These are phyloP conservation scores for Chiloscyllium punctatum DNA, from an alignment of 2,797 vertebrate genomes.

Conservation along the genomic window DNA sequence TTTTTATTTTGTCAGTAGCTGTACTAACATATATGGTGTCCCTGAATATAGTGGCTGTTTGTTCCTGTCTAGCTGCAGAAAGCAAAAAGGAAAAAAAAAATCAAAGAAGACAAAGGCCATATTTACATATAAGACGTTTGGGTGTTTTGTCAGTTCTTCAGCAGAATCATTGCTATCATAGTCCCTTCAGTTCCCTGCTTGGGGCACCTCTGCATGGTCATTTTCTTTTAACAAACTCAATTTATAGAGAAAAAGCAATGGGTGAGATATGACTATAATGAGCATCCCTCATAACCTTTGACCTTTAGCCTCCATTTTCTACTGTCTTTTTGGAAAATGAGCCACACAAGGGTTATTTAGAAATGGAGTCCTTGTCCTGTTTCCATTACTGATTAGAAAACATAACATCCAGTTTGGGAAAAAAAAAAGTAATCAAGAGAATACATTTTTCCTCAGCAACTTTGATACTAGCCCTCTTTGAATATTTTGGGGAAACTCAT, in stretches of 20 bases:
- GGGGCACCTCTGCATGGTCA: background rate
- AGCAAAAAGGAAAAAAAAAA: slow-evolving; percentile 39
- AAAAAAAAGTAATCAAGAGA: background rate
- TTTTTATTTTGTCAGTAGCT: slow-evolving; percentile 50
- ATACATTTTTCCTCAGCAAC: background rate
- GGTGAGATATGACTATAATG: background rate
- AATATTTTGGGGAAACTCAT: background rate
- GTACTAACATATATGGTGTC: slow-evolving; percentile 51
- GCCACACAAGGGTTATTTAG: background rate
- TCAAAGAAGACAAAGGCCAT: background rate
- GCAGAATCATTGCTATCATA: too few relatives aligned
- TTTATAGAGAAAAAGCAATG: background rate
- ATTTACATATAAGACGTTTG: background rate
- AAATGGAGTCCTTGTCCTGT: background rate
- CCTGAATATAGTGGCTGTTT: slow-evolving; percentile 56
- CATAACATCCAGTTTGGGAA: background rate
- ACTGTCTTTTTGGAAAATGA: background rate
- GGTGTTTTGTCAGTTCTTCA: background rate
- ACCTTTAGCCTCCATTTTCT: background rate
- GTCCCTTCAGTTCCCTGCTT: background rate
- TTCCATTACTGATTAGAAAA: background rate
- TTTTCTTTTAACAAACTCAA: background rate
- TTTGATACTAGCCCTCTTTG: background rate
- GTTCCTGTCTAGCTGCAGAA: slow-evolving; percentile 48
- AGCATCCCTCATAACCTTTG: slow-evolving; percentile 33